These are phyloP conservation scores for Alligator mississippiensis DNA, from an alignment of 2,113 vertebrate species.

Conservation along the genomic window DNA sequence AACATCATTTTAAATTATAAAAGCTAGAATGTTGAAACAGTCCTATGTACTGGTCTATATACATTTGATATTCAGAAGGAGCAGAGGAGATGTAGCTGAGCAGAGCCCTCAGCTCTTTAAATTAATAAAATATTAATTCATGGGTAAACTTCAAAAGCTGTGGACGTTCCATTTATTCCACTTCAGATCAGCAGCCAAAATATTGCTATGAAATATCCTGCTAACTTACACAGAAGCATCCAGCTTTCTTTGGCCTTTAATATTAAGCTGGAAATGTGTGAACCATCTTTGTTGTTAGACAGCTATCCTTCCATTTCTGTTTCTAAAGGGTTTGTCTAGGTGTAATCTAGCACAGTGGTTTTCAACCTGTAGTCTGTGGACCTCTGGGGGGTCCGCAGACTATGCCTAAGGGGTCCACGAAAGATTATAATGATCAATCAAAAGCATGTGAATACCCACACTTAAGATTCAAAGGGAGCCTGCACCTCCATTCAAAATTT, in stretches of 20 bases:
- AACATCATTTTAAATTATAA: constrained; percentile 47
- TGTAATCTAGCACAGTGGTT: too few species aligned
- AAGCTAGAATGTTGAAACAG: constrained; percentile 47
- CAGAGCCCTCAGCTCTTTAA: constrained; percentile 65
- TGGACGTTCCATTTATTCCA: constrained; percentile 71
- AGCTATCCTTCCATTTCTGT: constrained; percentile 32
- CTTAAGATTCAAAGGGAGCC: too few species aligned
- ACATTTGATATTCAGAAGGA: constrained; percentile 58
- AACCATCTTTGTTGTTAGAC: constrained; percentile 64
- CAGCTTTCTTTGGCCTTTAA: constrained; percentile 52
- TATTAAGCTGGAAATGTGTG: constrained; percentile 54
- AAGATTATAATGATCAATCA: too few species aligned
- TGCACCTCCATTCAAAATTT: too few species aligned
- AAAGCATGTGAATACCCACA: too few species aligned
- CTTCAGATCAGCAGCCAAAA: constrained; percentile 73
- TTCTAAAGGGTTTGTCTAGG: constrained; percentile 14
- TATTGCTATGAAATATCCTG: constrained; percentile 67
- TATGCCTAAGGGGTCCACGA: too few species aligned
- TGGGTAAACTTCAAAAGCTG: constrained; percentile 74
- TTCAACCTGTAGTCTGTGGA: too few species aligned
- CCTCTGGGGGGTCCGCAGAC: too few species aligned
- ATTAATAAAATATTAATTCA: constrained; percentile 73
- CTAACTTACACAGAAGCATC: constrained; percentile 69
- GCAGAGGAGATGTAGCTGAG: constrained; percentile 58
- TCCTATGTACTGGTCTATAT: constrained; percentile 50